Conservation (phyloP, 2,113 vertebrate species). For the Haemorhous mexicanus region DNA sequence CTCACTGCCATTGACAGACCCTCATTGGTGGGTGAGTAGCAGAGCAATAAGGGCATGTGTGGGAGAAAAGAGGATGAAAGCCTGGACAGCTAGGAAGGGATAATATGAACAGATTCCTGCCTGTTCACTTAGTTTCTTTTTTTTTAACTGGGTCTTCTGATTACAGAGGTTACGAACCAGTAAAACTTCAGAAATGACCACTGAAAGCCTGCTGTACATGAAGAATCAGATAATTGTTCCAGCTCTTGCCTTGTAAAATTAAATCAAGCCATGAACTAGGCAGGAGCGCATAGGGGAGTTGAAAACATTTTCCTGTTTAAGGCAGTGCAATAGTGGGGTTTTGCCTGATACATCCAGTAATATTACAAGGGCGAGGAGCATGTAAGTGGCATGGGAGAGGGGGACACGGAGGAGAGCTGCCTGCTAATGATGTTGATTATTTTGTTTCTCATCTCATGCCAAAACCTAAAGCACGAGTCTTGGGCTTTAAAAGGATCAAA, state of each 20-base stretch:
- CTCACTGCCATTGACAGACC: conserved; percentile 77
- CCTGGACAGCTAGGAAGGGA: conserved; percentile 78
- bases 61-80: conserved; percentile 94
- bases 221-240: conserved; percentile 75
- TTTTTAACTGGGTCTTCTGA: conserved; percentile 81
- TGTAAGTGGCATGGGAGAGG: background rate
- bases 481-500: background rate
- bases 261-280: conserved; percentile 49
- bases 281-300: background rate
- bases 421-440: background rate
- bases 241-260: conserved; percentile 61
- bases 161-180: conserved; percentile 73
- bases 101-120: conserved; percentile 89
- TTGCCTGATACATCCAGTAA: background rate
- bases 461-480: background rate
- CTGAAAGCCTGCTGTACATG: conserved; percentile 63
- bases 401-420: background rate
- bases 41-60: conserved; percentile 84
- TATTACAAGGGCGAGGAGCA: background rate
- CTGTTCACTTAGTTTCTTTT: conserved; percentile 81
- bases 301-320: conserved; percentile 44
- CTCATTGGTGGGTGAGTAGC: conserved; percentile 85
- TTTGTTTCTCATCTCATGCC: background rate
- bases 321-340: background rate
- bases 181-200: conserved; percentile 75